These are phyloP conservation scores for Phylloscopus trochilus DNA, from an alignment of 2,113 vertebrate species.

Conservation along the genomic window DNA sequence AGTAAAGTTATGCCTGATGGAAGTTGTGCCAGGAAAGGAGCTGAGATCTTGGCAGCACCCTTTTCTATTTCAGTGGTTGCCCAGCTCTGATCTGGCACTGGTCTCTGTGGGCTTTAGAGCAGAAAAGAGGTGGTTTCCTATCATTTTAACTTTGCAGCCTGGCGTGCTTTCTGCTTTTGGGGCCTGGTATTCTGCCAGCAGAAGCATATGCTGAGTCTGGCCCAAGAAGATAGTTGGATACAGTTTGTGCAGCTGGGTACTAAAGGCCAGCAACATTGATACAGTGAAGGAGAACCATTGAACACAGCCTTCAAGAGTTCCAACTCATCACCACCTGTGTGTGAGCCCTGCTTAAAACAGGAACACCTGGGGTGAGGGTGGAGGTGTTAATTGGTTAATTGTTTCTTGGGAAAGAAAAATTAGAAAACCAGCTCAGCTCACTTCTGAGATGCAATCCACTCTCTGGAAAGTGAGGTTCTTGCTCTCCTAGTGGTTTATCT, in stretches of 20 bases:
- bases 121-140: slow-evolving; percentile 18
- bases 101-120: background rate
- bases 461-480: background rate
- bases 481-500: background rate
- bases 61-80: background rate
- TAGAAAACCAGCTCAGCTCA: background rate
- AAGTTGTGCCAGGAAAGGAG: slow-evolving; percentile 13
- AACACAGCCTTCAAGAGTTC: background rate
- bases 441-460: background rate
- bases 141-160: background rate
- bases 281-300: background rate
- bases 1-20: background rate
- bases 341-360: background rate
- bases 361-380: background rate
- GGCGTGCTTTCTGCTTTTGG: background rate
- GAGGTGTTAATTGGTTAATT: background rate
- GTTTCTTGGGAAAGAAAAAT: background rate
- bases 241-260: background rate
- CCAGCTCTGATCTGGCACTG: background rate
- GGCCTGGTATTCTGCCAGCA: background rate
- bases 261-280: background rate
- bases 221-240: background rate
- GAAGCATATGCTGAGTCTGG: background rate
- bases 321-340: background rate
- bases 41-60: background rate